phyloP scores from a whole-genome alignment of 2,888 invertebrate genomes.

The Nycteola revayana region DNA sequence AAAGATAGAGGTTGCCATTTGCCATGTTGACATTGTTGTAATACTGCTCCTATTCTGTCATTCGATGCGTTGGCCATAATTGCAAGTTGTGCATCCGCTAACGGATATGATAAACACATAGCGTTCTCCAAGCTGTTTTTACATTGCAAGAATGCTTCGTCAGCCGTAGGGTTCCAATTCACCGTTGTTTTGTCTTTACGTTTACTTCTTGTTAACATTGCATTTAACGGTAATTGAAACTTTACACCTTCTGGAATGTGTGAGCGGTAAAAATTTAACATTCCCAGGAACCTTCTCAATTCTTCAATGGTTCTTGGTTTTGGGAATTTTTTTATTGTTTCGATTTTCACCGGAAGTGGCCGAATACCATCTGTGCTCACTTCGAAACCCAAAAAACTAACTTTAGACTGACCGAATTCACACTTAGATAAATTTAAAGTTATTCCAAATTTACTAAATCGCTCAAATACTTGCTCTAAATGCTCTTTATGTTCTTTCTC shows the following conservation, averaged over 20 bases:
- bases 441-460: constrained; percentile 2
- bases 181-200: constrained; percentile 6
- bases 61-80: constrained; percentile 8
- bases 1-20: constrained; percentile 1
- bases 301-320: constrained; percentile 4
- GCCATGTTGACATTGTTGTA: neutral
- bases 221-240: constrained; percentile 4
- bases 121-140: constrained; percentile 3
- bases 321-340: constrained; percentile 1
- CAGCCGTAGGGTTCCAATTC: constrained; percentile 1
- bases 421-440: constrained; percentile 7
- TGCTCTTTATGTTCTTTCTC: constrained; percentile 1
- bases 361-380: constrained; percentile 2
- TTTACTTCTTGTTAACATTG: constrained; percentile 3
- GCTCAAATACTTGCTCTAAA: constrained; percentile 1
- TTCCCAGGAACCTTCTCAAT: constrained; percentile 1
- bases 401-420: constrained; percentile 1
- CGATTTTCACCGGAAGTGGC: constrained; percentile 3
- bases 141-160: constrained; percentile 6
- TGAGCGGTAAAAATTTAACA: constrained; percentile 3
- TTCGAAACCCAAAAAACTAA: constrained; percentile 7
- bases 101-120: constrained; percentile 3
- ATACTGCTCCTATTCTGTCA: constrained; percentile 1
- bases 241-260: constrained; percentile 2
- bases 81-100: neutral